Evolutionary conservation across 2,888 invertebrate genomes (phyloP).

Genomic region (Malachius bipustulatus): DNA sequence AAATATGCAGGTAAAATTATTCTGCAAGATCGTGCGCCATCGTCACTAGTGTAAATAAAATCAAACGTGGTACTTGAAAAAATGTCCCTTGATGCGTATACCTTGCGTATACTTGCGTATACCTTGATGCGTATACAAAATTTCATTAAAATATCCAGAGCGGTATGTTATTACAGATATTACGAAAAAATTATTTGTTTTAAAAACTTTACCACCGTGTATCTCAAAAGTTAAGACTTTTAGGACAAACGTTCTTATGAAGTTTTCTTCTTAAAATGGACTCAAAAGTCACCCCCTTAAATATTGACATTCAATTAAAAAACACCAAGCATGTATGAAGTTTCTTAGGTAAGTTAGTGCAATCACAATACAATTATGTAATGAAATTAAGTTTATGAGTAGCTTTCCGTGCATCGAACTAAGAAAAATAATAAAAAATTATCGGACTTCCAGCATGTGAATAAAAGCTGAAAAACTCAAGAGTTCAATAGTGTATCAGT

Average conservation of each 20-base stretch:
- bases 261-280: slow-evolving; percentile 3
- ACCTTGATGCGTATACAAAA: no score
- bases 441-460: no score
- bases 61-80: background rate
- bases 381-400: no score
- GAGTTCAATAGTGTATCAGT: no score
- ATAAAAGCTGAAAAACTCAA: no score
- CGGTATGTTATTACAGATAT: slow-evolving; percentile 3
- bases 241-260: background rate
- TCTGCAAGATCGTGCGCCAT: background rate
- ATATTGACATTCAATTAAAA: slow-evolving; percentile 2
- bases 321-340: background rate
- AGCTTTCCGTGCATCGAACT: no score
- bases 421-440: no score
- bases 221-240: slow-evolving; percentile 1
- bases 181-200: background rate
- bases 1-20: slow-evolving; percentile 3
- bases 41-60: slow-evolving; percentile 2
- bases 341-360: no score
- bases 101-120: no score
- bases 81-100: slow-evolving; percentile 1
- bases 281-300: slow-evolving; percentile 2
- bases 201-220: slow-evolving; percentile 2
- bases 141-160: slow-evolving; percentile 1
- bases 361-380: no score